Evolutionary conservation across 2,888 invertebrate genomes (phyloP), one percentile per base, ranked within the genome.

Genomic region (Pyrochroa serraticornis): DNA sequence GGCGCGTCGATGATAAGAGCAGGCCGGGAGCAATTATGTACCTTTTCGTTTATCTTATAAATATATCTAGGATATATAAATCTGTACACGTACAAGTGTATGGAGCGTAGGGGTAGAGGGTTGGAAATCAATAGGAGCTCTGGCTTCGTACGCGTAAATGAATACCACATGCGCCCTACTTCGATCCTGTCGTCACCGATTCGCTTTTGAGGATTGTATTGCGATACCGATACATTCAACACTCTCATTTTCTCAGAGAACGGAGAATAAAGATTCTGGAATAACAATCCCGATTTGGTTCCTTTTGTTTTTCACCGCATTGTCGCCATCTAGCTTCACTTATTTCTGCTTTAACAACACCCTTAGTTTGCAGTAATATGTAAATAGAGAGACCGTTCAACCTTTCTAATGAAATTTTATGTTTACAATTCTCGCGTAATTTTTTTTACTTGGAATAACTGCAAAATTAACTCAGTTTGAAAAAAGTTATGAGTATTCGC

Each of bases 111-210:
- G 67, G 62, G 67, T 61, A 68, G 64, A 66, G 71, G 65, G 64
- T 60, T 69, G 65, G 70, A 72, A 72, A 72, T 72, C 72, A 71
- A 72, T 72, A 72, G 67, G 63, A 65, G 68, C 68, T 67, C 65
- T 70, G 70, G 71, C 71, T 71, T 69, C 66, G 70, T 71, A 71
- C 71, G 72, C 71, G 72, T 71, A 72, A 72, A 72, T 72, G 72
- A 72, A 71, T 72, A 72, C 72, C 72, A 72, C 72, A 72, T 72
- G 72, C 72, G 72, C 71, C 67, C 68, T 72, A 69, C 71, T 66
- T 67, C 70, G 66, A 68, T 65, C 60, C 66, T 58, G 67, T 68
- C 67, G 66, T 66, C 68, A 64, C 67, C 58, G 64, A 68, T 64
- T 69, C 65, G 63, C 64, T 69, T 68, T 68, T 65, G 59, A 66